Evolutionary conservation across 64 coral and sea anemone genomes (phyloP), one percentile per base, ranked within the genome.

Genomic region (Orbicella faveolata): DNA sequence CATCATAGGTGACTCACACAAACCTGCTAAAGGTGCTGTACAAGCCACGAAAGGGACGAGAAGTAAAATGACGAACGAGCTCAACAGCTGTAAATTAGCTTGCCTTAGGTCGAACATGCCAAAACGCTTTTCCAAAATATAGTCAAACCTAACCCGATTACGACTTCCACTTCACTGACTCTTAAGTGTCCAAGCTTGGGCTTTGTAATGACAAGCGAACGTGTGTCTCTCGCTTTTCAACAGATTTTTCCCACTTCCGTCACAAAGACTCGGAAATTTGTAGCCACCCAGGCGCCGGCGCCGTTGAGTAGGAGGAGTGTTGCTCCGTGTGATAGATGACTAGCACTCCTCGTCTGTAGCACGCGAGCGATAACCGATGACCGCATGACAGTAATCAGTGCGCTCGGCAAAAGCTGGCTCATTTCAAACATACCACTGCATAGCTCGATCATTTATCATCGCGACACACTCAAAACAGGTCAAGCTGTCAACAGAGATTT

Each of bases 201-300:
- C 82, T 70, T 72, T 85, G 65, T 85, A 85, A 85, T 85, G 82
- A 85, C 82, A 85, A 85, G 63, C 25, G 36, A 85, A 11, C 82
- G 82, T 14, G 23, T 85, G 65, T 85, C 64, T 85, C 33, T 85
- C 82, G 82, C 82, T 85, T 85, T 85, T 85, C 82, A 85, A 85
- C 82, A 72, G 64, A 85, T 72, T 85, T 85, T 72, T 85, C 36
- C 82, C 65, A 85, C 82, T 85, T 85, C 82, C 82, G 82, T 85
- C 82, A 85, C 82, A 85, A 85, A 81, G 79, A 26, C 79, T 62
- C 79, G 79, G 59, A 81, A 81, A 85, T 85, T 72, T 69, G 36
- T 54, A 64, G 82, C 41, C 82, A 44, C 20, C 35, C 20, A 30
- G 82, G 82, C 82, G 82, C 82, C 82, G 39, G 25, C 82, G 82